Conservation (phyloP, 2,113 vertebrate genomes). For the Aleadryas rufinucha region DNA sequence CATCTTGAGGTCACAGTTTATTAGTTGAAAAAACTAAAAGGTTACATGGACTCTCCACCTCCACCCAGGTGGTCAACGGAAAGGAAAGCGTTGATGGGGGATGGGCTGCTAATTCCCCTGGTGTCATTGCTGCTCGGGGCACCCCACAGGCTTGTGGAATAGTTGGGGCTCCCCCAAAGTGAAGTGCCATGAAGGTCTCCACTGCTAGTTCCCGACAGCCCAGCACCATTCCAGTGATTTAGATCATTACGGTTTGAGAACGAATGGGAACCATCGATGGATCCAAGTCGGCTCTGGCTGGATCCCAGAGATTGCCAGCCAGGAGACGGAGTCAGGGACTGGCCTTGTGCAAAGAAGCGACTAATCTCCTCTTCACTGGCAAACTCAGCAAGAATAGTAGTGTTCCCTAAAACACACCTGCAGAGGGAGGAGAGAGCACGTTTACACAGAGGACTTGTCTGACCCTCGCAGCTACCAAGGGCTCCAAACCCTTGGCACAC, state of each 20-base stretch:
- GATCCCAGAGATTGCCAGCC: constrained; percentile 94
- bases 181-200: constrained; percentile 94
- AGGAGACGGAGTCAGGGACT: constrained; percentile 92
- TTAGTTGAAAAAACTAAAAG: constrained; percentile 77
- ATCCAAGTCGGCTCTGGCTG: constrained; percentile 87
- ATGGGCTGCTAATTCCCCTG: constrained; percentile 90
- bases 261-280: constrained; percentile 87
- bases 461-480: background rate
- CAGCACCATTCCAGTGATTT: constrained; percentile 94
- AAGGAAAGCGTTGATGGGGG: constrained; percentile 94
- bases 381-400: constrained; percentile 99
- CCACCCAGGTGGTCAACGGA: constrained; percentile 96
- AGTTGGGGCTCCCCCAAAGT: constrained; percentile 94
- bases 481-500: fast-evolving
- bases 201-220: constrained; percentile 81
- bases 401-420: constrained; percentile 99
- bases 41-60: constrained; percentile 91
- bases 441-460: background rate
- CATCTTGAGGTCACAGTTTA: constrained; percentile 85
- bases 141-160: constrained; percentile 98
- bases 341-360: constrained; percentile 99
- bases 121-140: constrained; percentile 84
- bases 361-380: constrained; percentile 99
- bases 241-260: constrained; percentile 93
- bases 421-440: background rate